Conservation (phyloP, 2,888 invertebrate genomes). For the Euproctis similis region DNA sequence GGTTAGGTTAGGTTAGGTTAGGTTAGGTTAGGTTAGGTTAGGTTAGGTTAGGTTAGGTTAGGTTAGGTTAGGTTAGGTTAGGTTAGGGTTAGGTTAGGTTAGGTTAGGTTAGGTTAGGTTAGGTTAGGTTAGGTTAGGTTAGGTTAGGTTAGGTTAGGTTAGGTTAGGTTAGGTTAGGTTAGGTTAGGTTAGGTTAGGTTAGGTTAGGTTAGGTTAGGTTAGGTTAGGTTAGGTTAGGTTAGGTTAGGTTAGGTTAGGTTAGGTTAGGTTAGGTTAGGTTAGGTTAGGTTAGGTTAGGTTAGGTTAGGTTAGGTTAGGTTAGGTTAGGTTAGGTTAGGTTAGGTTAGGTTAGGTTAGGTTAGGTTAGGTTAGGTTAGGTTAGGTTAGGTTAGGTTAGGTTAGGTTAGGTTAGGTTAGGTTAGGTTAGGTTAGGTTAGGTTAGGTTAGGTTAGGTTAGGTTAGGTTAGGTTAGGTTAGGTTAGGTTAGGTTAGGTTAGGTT, state of each 20-base stretch:
- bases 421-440: constrained; percentile 16
- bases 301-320: constrained; percentile 22
- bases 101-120: constrained; percentile 3
- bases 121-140: constrained; percentile 3
- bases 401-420: constrained; percentile 21
- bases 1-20: constrained; percentile 2
- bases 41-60: constrained; percentile 3
- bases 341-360: constrained; percentile 23
- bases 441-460: constrained; percentile 17
- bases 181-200: constrained; percentile 11
- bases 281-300: constrained; percentile 26
- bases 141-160: constrained; percentile 2
- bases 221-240: constrained; percentile 25
- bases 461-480: constrained; percentile 16
- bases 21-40: constrained; percentile 3
- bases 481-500: constrained; percentile 18
- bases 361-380: constrained; percentile 19
- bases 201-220: constrained; percentile 22
- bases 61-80: constrained; percentile 3
- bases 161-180: constrained; percentile 1
- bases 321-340: constrained; percentile 23
- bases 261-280: constrained; percentile 25
- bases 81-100: constrained; percentile 3
- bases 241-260: constrained; percentile 25
- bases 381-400: constrained; percentile 17